phyloP scores from a whole-genome alignment of 2,888 invertebrate genomes.

The Plebejus argus region DNA sequence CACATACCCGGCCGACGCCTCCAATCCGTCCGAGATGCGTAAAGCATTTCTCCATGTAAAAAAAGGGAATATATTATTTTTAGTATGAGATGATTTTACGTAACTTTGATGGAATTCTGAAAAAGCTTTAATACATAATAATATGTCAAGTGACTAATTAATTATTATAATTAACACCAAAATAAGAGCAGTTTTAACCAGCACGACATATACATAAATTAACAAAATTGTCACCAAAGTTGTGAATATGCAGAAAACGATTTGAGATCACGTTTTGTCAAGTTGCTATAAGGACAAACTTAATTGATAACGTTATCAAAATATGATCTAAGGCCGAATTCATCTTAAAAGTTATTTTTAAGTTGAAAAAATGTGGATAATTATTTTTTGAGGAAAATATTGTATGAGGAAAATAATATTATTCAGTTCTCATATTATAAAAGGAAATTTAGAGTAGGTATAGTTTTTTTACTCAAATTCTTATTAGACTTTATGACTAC shows the following conservation, averaged over 20 bases:
- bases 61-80: no score
- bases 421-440: no score
- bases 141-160: not conserved
- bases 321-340: not conserved
- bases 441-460: no score
- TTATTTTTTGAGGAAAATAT: not conserved
- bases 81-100: no score
- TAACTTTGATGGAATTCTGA: no score
- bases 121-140: no score
- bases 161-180: not conserved
- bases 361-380: not conserved
- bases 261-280: conserved; percentile 14
- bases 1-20: no score
- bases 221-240: conserved; percentile 1
- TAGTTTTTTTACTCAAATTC: no score
- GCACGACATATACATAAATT: not conserved
- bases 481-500: no score
- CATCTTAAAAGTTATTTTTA: not conserved
- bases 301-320: not conserved
- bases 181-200: not conserved
- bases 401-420: not conserved
- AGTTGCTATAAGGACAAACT: not conserved
- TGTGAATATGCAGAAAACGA: conserved; percentile 10
- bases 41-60: no score
- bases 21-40: no score